Evolutionary conservation across 2,113 vertebrate genomes (phyloP).

Genomic region (Amphiprion percula): DNA sequence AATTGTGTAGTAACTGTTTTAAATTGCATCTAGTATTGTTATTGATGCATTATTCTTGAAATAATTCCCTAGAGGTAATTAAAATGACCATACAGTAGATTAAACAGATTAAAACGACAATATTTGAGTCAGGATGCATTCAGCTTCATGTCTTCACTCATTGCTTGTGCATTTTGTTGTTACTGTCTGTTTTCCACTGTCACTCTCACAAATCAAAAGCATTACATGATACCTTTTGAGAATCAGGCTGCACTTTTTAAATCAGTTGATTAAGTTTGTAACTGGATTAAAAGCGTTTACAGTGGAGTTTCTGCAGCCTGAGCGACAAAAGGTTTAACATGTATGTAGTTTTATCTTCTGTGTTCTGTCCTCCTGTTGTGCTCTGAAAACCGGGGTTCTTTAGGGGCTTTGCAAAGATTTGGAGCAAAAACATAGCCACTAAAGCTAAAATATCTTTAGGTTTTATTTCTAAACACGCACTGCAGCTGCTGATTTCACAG

Average conservation of each 20-base stretch:
- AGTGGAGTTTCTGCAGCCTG: slow-evolving; percentile 1
- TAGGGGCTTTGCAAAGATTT: slow-evolving; percentile 22
- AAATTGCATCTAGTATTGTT: too few relatives aligned
- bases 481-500: neutral
- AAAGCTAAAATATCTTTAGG: neutral
- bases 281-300: neutral
- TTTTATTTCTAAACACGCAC: neutral
- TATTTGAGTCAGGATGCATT: neutral
- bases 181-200: neutral
- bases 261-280: neutral
- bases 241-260: slow-evolving; percentile 12
- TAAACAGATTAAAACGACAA: too few relatives aligned
- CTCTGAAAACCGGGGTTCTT: slow-evolving; percentile 24
- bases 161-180: slow-evolving; percentile 2
- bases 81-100: too few relatives aligned
- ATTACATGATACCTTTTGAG: neutral
- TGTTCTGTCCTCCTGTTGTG: slow-evolving; percentile 8
- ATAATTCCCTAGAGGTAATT: too few relatives aligned
- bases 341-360: too few relatives aligned
- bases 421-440: neutral
- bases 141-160: slow-evolving; percentile 8
- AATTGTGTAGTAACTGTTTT: neutral
- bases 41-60: too few relatives aligned
- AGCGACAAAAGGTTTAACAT: neutral
- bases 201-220: slow-evolving; percentile 8